Evolutionary conservation across 2,888 invertebrate genomes (phyloP), one percentile per base, ranked within the genome.

Genomic region (Drosophila silvestris): DNA sequence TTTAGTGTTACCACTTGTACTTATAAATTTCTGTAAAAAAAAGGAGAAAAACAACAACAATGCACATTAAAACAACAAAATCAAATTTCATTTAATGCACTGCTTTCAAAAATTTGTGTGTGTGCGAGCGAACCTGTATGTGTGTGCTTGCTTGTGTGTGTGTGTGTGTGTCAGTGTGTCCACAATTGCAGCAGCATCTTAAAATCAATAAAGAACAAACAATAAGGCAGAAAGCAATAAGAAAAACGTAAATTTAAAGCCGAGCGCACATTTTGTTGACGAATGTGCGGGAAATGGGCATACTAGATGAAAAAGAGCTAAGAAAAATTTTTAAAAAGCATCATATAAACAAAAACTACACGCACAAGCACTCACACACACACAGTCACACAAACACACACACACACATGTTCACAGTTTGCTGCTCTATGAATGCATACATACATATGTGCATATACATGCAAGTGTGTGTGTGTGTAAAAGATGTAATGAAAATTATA

Each of bases 401-500:
- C 54, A 54, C 19, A 37, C 19, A 61, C 69, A 68, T 35, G 37
- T 30, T 58, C 60, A 65, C 53, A 47, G 47, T 54, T 30, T 51
- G 32, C 50, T 56, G 61, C 61, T 57, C 33, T 47, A 56, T 32
- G 41, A 57, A 75, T 26, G 41, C 61, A 67, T 32, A 59, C 60
- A 59, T 39, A 60, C 63, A 62, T 52, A 70, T 30, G 9, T 26
- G n/a, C 28, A 54, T 47, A 51, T 47, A 67, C 35, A 61, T 58
- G 56, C 30, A 33, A 26, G 26, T 37, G 26, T 51, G 39, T 59
- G 33, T 57, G 57, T 56, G 35, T 64, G 61, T 62, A 39, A 59
- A 50, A 77, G 65, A 60, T 79, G 79, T 79, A 79, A 79, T 79
- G 70, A 74, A 82, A 85, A 85, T 85, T 85, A 85, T 85, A 85